Evolutionary conservation across 2,888 invertebrate species (phyloP), one percentile per base, ranked within the genome.

Genomic region (Dolichomitus sp.): DNA sequence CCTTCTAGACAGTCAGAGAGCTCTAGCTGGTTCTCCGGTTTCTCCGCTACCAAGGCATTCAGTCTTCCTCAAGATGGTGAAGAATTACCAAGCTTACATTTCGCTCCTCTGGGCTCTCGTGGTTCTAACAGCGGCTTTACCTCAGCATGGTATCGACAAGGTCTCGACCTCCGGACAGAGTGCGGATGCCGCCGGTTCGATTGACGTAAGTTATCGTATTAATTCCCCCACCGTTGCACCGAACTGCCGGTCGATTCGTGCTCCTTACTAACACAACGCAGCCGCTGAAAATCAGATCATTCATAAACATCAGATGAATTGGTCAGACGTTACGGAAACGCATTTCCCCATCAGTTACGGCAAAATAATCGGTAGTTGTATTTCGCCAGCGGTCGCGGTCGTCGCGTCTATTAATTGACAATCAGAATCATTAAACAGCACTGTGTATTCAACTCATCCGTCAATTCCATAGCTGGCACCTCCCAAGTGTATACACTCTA

Each of bases 171-270:
- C 73, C 42, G 83, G 40, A 48, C 23, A 76, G 12, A 27, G 27
- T 42, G 50, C 80, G 63, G 77, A 65, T 63, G 69, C 66, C 50
- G 23, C 50, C 19, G 40, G 66, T 5, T 50, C 80, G 69, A 59
- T 83, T 80, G 83, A 80, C 83, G 83, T 83, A 83, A 83, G 83
- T 83, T 68, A 65, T 82, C 78, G 75, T 74, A 70, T 74, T 70
- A 11, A 42, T 50, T 30, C 66, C 59, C 82, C 75, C 48, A 12
- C 63, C 19, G 50, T 17, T 30, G 4, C 6, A 6, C n/a, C 48
- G 48, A 48, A 17, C 48, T n/a, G 17, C 17, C 17, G 0, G 1
- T 48, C 0, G 17, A 48, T 48, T 48, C 48, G 48, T 17, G 48
- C 48, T 48, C 6, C 48, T 27, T 2, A 4, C 1, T 23, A 17